phyloP scores from a whole-genome alignment of 1,140 invertebrate genomes.

The Drosophila paulistorum region DNA sequence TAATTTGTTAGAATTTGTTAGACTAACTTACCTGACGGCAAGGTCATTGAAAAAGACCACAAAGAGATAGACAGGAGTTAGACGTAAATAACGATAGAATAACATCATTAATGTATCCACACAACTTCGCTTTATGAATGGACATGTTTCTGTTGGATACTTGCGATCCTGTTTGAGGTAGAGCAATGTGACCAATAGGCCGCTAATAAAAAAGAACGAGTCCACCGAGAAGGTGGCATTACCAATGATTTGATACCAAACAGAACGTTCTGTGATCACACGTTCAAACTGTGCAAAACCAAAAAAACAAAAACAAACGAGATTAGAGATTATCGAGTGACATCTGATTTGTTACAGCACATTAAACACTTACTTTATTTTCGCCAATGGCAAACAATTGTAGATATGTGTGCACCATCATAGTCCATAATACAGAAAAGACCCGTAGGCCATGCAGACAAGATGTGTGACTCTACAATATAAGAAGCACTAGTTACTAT shows the following conservation, averaged over 20 bases:
- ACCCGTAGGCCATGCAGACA: conserved; percentile 93
- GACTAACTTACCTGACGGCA: conserved; percentile 85
- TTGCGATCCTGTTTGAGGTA: conserved; percentile 85
- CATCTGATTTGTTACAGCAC: too few species aligned
- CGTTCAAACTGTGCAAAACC: conserved; percentile 86
- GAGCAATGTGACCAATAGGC: conserved; percentile 90
- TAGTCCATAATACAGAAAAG: conserved; percentile 94
- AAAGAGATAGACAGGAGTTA: conserved; percentile 92
- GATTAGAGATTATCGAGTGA: too few species aligned
- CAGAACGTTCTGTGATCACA: conserved; percentile 89
- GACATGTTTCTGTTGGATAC: conserved; percentile 39
- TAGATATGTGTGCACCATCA: conserved; percentile 94
- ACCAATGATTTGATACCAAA: conserved; percentile 92
- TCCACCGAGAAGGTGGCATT: conserved; percentile 96
- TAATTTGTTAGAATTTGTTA: too few species aligned
- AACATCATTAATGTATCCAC: conserved; percentile 85
- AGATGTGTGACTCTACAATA: conserved; percentile 86
- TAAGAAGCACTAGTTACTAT: too few species aligned
- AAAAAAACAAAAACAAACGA: too few species aligned
- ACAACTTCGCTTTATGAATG: conserved; percentile 80
- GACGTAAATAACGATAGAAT: conserved; percentile 88
- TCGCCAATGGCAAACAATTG: conserved; percentile 91
- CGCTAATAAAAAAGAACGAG: conserved; percentile 96
- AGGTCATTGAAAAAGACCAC: conserved; percentile 90
- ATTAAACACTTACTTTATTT: conserved; percentile 82